phyloP scores from a whole-genome alignment of 2,113 vertebrate genomes.

The Passer domesticus region DNA sequence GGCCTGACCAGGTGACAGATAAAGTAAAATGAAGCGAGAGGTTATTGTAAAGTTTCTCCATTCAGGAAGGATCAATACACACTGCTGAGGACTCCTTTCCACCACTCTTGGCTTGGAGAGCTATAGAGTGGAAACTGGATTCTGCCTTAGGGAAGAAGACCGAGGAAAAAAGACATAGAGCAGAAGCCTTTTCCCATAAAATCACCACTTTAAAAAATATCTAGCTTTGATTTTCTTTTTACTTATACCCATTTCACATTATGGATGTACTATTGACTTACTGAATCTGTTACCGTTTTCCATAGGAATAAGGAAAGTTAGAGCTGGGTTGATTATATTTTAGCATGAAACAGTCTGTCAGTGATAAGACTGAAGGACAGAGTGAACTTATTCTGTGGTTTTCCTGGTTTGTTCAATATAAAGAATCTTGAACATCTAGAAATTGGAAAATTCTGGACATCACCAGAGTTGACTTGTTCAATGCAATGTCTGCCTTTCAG shows the following conservation, averaged over 20 bases:
- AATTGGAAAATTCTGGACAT: not conserved
- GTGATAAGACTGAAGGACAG: not conserved
- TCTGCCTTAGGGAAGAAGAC: not conserved
- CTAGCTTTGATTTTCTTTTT: not conserved
- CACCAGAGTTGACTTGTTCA: not conserved
- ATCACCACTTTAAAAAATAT: fast-evolving
- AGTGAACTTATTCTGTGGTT: not conserved
- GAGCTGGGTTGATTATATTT: not conserved
- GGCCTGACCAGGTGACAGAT: not conserved
- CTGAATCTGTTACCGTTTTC: not conserved
- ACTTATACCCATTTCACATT: not conserved
- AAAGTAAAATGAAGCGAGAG: not conserved
- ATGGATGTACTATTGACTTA: not conserved
- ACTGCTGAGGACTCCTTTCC: not conserved
- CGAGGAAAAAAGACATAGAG: not conserved
- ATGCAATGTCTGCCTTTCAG: not conserved
- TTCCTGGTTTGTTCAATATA: not conserved
- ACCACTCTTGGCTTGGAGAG: not conserved
- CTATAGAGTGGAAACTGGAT: not conserved
- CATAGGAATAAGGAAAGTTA: not conserved
- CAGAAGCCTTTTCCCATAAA: not conserved
- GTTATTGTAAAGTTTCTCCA: not conserved
- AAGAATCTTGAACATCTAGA: not conserved
- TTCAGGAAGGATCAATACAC: not conserved
- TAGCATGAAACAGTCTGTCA: not conserved